These are phyloP conservation scores for Cheilosia scutellata DNA, from an alignment of 2,888 invertebrate genomes.

Conservation along the genomic window DNA sequence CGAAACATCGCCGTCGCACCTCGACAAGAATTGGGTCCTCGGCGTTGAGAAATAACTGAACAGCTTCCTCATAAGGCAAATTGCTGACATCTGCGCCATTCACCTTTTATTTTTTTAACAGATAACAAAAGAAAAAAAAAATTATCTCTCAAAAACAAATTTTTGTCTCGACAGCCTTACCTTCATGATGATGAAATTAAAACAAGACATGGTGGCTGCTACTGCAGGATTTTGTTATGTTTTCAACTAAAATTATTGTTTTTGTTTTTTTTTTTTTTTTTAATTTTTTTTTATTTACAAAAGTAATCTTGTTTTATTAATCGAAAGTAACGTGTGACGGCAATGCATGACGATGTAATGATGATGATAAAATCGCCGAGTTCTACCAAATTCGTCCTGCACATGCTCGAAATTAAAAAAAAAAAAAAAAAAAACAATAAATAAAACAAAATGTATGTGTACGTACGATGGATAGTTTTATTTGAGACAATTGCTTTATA, in stretches of 20 bases:
- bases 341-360: conserved; percentile 44
- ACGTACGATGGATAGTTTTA: neutral
- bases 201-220: conserved; percentile 44
- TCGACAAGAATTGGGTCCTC: conserved; percentile 86
- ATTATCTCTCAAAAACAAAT: neutral
- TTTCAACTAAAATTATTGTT: neutral
- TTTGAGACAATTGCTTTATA: neutral
- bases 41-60: conserved; percentile 85
- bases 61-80: conserved; percentile 86
- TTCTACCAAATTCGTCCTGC: conserved; percentile 38
- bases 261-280: conserved; percentile 6
- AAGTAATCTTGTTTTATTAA: conserved; percentile 9
- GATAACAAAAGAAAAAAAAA: conserved; percentile 12
- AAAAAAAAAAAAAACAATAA: neutral
- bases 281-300: conserved; percentile 17
- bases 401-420: conserved; percentile 58
- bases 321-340: conserved; percentile 30
- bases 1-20: conserved; percentile 83
- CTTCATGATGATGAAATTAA: conserved; percentile 70
- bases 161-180: conserved; percentile 19
- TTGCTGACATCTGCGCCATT: conserved; percentile 86
- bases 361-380: conserved; percentile 9
- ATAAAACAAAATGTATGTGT: neutral
- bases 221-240: neutral
- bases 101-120: conserved; percentile 82